Percentiles rank a stretch among this genome's conserved stretches.
These are phyloP conservation scores for Litoditis marina DNA, from an alignment of 2,888 invertebrate genomes.

Conservation along the genomic window DNA sequence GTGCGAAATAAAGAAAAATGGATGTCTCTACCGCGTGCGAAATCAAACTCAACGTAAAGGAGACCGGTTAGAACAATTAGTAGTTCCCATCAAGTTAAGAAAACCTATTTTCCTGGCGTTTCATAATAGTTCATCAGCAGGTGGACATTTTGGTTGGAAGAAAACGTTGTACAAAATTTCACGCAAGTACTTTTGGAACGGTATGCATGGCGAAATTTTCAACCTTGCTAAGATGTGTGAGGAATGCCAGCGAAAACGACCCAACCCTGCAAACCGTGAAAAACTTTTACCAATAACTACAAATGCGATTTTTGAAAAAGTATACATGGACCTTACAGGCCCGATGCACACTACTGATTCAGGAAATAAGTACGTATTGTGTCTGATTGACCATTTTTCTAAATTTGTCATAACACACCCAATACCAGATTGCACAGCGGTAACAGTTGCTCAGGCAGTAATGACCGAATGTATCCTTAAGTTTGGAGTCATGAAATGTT, in stretches of 20 bases:
- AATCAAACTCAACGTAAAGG: no score
- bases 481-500: constrained; percentile 32
- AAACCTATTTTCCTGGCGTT: constrained; percentile 18
- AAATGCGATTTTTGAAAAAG: constrained; percentile 8
- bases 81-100: constrained; percentile 15
- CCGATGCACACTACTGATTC: constrained; percentile 10
- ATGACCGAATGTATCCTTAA: constrained; percentile 28
- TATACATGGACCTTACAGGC: constrained; percentile 26
- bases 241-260: constrained; percentile 25
- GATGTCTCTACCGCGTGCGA: no score
- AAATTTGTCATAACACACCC: constrained; percentile 47
- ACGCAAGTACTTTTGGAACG: constrained; percentile 24
- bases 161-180: constrained; percentile 24
- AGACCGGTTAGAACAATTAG: neutral
- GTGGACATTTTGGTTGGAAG: constrained; percentile 27
- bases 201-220: constrained; percentile 17
- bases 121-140: constrained; percentile 20
- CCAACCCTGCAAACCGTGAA: constrained; percentile 11
- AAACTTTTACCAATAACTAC: constrained; percentile 9
- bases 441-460: constrained; percentile 52
- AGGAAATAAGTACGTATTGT: constrained; percentile 21
- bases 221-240: constrained; percentile 11
- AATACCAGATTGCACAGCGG: constrained; percentile 54
- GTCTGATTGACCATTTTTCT: constrained; percentile 16
- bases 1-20: no score